Base-by-base conservation (phyloP, 2,888 invertebrate species). In the Polietes domitor region DNA sequence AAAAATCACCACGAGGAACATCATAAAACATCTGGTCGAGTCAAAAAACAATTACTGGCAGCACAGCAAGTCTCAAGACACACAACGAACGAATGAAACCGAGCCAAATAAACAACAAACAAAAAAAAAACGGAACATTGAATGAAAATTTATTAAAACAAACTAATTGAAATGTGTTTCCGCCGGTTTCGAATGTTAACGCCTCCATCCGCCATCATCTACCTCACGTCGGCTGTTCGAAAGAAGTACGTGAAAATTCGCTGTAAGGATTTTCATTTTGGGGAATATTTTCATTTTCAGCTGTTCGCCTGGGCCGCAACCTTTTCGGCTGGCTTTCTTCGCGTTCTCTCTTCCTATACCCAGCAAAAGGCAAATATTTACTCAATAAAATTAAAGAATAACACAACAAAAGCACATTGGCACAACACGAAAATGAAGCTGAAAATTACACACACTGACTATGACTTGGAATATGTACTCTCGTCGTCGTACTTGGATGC, bases 341-440 rank as follows among this genome's bases (percentile, higher is more conserved):
- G 10, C 17, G 61, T 28, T 37, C 37, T 63, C 24, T 65, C 15
- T 24, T 58, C 37, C 37, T 12, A 17, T 17, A 19, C n/a, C 37
- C n/a, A n/a, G n/a, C n/a, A n/a, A 19, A 65, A 65, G n/a, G n/a
- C 41, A 65, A 65, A 65, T 65, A 65, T 63, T 63, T 63, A 65
- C 41, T 19, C 65, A 65, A 65, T 65, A 41, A 65, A 65, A 37
- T 65, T 37, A 65, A 65, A 65, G 65, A 41, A 65, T 21, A 65
- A 65, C 65, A 41, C 37, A 63, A 32, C 63, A 63, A 9, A 63
- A 28, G 10, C n/a, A 63, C 32, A 63, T 21, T 21, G 37, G 10
- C 37, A 9, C 7, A 37, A 37, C 4, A 7, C 6, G 12, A 28
- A 61, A 61, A 10, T 61, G 32, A 63, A 63, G 32, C 32, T 61